These are phyloP conservation scores for Heliconius eleuchia DNA, from an alignment of 1,140 invertebrate genomes.

Conservation along the genomic window DNA sequence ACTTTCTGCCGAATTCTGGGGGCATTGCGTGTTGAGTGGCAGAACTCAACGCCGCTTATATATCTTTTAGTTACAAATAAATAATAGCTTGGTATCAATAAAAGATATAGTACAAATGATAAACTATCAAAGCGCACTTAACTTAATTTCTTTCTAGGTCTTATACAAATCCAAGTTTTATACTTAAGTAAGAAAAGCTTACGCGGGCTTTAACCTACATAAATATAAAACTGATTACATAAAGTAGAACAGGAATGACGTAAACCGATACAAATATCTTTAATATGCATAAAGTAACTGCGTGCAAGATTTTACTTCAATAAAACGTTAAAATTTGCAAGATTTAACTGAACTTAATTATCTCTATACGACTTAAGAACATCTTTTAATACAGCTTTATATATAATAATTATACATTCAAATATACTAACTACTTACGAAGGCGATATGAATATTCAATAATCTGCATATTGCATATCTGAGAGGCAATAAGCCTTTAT, in stretches of 20 bases:
- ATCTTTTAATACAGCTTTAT: constrained; percentile 16
- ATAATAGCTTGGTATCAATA: no score
- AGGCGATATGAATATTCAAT: constrained; percentile 48
- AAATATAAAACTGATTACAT: not conserved
- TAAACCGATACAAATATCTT: not conserved
- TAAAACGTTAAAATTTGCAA: constrained; percentile 20
- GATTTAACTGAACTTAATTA: constrained; percentile 18
- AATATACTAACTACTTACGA: constrained; percentile 30
- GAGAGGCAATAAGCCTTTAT: constrained; percentile 55
- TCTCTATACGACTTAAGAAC: not conserved
- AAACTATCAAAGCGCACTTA: no score
- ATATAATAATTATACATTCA: constrained; percentile 25
- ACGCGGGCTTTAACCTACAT: not conserved
- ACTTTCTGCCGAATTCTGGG: no score
- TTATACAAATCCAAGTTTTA: not conserved
- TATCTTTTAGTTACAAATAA: no score
- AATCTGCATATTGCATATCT: constrained; percentile 57
- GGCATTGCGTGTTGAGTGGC: no score
- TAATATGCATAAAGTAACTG: constrained; percentile 18
- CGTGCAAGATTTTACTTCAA: constrained; percentile 12
- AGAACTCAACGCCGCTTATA: no score
- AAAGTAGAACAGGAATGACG: not conserved
- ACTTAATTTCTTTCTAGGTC: no score
- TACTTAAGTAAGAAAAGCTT: not conserved
- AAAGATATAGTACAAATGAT: no score